A percentile compares a stretch with the other conserved stretches of the same genome.
Conservation (phyloP, 2,113 vertebrate genomes). For the Grantiella picta region DNA sequence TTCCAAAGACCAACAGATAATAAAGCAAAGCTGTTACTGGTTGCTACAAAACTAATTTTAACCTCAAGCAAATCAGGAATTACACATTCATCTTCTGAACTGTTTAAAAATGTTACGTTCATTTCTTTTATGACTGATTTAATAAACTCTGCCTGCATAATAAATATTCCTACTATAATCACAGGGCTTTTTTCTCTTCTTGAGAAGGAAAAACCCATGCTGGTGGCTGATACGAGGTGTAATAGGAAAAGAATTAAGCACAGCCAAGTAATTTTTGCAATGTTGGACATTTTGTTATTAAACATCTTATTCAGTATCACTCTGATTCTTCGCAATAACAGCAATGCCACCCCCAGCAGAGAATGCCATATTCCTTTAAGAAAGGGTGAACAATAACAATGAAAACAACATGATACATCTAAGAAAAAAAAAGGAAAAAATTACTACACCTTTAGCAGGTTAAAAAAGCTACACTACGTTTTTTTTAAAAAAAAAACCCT, state of each 20-base stretch:
- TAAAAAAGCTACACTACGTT: not conserved
- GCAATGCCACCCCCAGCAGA: conserved; percentile 61
- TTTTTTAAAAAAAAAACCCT: not conserved
- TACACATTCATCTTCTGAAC: conserved; percentile 38
- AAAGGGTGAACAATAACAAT: conserved; percentile 72
- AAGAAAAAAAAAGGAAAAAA: not conserved
- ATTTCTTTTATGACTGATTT: conserved; percentile 65
- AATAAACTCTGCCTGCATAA: conserved; percentile 67
- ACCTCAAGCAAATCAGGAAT: conserved; percentile 59
- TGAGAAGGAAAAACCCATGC: not conserved
- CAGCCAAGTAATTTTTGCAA: conserved; percentile 33
- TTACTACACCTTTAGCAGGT: not conserved
- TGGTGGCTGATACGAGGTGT: conserved; percentile 3
- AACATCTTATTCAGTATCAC: conserved; percentile 51
- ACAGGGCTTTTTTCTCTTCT: not conserved
- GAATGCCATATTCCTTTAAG: conserved; percentile 66
- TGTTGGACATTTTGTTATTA: conserved; percentile 63
- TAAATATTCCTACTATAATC: conserved; percentile 53
- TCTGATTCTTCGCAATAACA: conserved; percentile 44
- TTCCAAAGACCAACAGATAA: conserved; percentile 48
- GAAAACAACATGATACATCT: conserved; percentile 29
- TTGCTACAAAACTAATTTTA: conserved; percentile 56
- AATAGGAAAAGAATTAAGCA: conserved; percentile 48
- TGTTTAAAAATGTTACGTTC: conserved; percentile 48
- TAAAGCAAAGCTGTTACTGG: conserved; percentile 15